Percentiles rank a stretch among this genome's conserved stretches.
Evolutionary conservation across 1,140 invertebrate genomes (phyloP).

Genomic region (Danaus melanippus): DNA sequence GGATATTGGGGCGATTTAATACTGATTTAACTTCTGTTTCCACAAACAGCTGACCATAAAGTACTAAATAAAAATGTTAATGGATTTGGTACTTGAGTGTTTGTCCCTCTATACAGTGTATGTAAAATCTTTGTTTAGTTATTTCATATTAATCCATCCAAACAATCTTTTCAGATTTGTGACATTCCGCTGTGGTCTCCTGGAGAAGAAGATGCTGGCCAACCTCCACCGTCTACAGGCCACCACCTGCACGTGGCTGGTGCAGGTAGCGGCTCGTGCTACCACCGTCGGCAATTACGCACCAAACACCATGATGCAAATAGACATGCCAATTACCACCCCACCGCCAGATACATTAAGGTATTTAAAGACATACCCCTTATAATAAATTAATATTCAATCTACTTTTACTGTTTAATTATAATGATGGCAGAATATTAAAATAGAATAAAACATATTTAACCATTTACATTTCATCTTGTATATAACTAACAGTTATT

Average conservation of each 20-base stretch:
- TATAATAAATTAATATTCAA: not conserved
- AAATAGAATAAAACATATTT: too few species aligned
- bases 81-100: too few species aligned
- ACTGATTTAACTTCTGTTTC: too few species aligned
- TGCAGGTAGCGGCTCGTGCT: slow-evolving; percentile 79
- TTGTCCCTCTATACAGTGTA: too few species aligned
- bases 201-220: slow-evolving; percentile 80
- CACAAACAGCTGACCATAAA: too few species aligned
- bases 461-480: too few species aligned
- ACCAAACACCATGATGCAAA: slow-evolving; percentile 68
- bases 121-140: too few species aligned
- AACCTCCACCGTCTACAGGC: slow-evolving; percentile 84
- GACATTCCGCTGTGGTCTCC: slow-evolving; percentile 78
- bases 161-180: slow-evolving; percentile 70
- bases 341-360: slow-evolving; percentile 76
- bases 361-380: slow-evolving; percentile 39
- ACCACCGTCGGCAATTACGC: slow-evolving; percentile 65
- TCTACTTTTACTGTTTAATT: not conserved
- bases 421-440: not conserved
- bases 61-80: too few species aligned
- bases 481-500: too few species aligned
- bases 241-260: slow-evolving; percentile 87
- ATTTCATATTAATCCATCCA: too few species aligned
- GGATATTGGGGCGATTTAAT: too few species aligned
- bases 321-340: slow-evolving; percentile 79